These are phyloP conservation scores for Orthonevra nobilis DNA, from an alignment of 2,888 invertebrate species.

Conservation along the genomic window DNA sequence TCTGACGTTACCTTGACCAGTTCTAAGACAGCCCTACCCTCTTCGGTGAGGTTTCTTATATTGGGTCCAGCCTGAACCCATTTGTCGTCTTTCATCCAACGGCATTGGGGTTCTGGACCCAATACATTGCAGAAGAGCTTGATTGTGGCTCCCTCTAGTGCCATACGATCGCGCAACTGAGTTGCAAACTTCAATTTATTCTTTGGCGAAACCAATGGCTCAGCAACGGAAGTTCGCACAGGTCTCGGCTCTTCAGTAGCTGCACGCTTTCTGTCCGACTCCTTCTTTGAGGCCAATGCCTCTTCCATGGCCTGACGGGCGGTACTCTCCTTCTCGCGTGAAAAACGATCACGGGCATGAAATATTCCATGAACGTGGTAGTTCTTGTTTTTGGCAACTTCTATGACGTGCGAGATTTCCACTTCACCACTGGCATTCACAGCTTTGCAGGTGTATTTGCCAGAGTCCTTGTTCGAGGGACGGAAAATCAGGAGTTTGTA, in stretches of 20 bases:
- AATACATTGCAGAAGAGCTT: slow-evolving; percentile 89
- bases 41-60: slow-evolving; percentile 83
- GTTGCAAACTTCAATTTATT: slow-evolving; percentile 84
- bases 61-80: slow-evolving; percentile 82
- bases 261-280: slow-evolving; percentile 77
- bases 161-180: slow-evolving; percentile 88
- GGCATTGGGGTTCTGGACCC: slow-evolving; percentile 85
- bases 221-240: slow-evolving; percentile 73
- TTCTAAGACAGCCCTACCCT: slow-evolving; percentile 88
- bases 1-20: slow-evolving; percentile 84
- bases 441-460: slow-evolving; percentile 86
- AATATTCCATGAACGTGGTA: slow-evolving; percentile 79
- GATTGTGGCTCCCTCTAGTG: slow-evolving; percentile 87
- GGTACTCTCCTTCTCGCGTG: slow-evolving; percentile 76
- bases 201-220: slow-evolving; percentile 77
- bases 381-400: slow-evolving; percentile 82
- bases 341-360: slow-evolving; percentile 77
- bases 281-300: slow-evolving; percentile 79
- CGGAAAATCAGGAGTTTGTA: slow-evolving; percentile 82
- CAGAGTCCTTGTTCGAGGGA: slow-evolving; percentile 83
- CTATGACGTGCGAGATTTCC: slow-evolving; percentile 79
- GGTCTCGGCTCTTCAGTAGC: slow-evolving; percentile 72
- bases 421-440: slow-evolving; percentile 85
- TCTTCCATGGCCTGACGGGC: slow-evolving; percentile 78
- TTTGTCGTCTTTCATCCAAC: slow-evolving; percentile 89